These are phyloP conservation scores for Rattus norvegicus DNA, from an alignment of 2,113 vertebrate genomes.

Conservation along the genomic window GRCr8 NC_086039.1:15428001-15428500, in stretches of 20 bases:
- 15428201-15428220: neutral
- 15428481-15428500: neutral
- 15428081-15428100: neutral
- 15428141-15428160: neutral
- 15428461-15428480: neutral
- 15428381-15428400: neutral
- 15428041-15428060: neutral
- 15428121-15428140: neutral
- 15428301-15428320: neutral
- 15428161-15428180: neutral
- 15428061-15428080: neutral
- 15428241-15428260: neutral
- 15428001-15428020: neutral
- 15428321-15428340: neutral
- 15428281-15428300: neutral
- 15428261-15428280: neutral
- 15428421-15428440: neutral
- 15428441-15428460: neutral
- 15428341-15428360: neutral
- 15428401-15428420: neutral
- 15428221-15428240: neutral
- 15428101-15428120: neutral
- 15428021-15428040: neutral
- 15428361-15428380: neutral
- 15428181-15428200: neutral